Evolutionary conservation across 1,140 invertebrate species (phyloP), one percentile per base, ranked within the genome.

Genomic region (Drosophila pandora): DNA sequence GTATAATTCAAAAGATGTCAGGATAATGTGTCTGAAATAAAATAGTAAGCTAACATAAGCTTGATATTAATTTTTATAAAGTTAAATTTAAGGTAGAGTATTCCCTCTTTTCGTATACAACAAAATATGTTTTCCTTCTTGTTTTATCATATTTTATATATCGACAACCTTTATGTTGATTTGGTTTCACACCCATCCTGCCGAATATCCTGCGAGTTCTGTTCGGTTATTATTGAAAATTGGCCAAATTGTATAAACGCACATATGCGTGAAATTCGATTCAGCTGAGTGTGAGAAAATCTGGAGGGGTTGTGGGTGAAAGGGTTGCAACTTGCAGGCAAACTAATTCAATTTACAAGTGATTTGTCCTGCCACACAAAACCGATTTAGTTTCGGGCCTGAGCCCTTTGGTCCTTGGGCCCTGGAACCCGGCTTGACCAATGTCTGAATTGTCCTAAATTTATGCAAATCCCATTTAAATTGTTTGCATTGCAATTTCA

Each of bases 241-340:
- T 90, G 85, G 85, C 81, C 81, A 90, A 90, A 90, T 90, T 90
- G 85, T 90, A 71, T 90, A 90, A 90, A 79, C 78, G 81, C 85
- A 90, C 85, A 90, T 90, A 90, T 90, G 85, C 85, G 87, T 90
- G 85, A 90, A 90, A 90, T 90, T 90, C 78, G 81, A 90, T 90
- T 90, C 82, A 23, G 48, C 49, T 41, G 28, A 59, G 71, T 63
- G 59, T 57, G 80, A 25, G 75, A 28, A 43, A 25, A 21, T 17
- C 30, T 8, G 37, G 43, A 22, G 32, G 2, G 52, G 21, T 17
- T 23, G 53, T 52, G 55, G 52, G 39, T 32, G 64, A 83, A 87
- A 82, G 81, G 81, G 81, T 84, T 85, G 77, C 56, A 41, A 34
- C 58, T 45, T 75, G 68, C 63, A 70, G 56, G 64, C 67, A 77